A percentile compares a stretch with the other conserved stretches of the same genome.
Evolutionary conservation across 2,797 vertebrate genomes (phyloP).

Genomic region (Zalophus californianus): DNA sequence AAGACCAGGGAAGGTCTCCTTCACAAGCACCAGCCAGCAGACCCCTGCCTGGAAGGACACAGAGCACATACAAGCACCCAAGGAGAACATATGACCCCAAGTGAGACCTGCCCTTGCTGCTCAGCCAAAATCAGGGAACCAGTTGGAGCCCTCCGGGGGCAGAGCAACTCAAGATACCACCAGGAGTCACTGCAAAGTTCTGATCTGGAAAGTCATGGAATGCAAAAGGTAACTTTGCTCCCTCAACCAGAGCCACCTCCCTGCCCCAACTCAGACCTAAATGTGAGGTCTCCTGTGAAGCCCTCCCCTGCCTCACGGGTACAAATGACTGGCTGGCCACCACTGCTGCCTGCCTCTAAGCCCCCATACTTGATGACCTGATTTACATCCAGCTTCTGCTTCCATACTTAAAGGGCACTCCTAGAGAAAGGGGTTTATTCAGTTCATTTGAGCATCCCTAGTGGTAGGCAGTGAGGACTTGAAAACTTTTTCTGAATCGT

Average conservation of each 20-base stretch:
- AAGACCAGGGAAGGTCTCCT: not conserved
- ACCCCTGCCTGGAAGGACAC: not conserved
- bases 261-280: not conserved
- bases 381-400: not conserved
- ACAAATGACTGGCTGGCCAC: not conserved
- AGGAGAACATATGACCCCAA: not conserved
- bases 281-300: not conserved
- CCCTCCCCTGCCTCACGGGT: not conserved
- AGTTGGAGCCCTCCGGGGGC: rapidly evolving
- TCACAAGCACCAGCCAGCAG: not conserved
- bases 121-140: not conserved
- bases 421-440: not conserved
- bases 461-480: not conserved
- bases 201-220: not conserved
- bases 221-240: not conserved
- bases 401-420: not conserved
- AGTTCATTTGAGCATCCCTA: not conserved
- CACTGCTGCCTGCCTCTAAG: not conserved
- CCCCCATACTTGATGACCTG: not conserved
- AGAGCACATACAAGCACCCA: not conserved
- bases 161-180: not conserved
- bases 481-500: not conserved
- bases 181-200: not conserved
- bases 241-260: not conserved
- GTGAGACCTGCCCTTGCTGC: not conserved